phyloP scores from a whole-genome alignment of 2,888 invertebrate species.

The Gibbula magus region DNA sequence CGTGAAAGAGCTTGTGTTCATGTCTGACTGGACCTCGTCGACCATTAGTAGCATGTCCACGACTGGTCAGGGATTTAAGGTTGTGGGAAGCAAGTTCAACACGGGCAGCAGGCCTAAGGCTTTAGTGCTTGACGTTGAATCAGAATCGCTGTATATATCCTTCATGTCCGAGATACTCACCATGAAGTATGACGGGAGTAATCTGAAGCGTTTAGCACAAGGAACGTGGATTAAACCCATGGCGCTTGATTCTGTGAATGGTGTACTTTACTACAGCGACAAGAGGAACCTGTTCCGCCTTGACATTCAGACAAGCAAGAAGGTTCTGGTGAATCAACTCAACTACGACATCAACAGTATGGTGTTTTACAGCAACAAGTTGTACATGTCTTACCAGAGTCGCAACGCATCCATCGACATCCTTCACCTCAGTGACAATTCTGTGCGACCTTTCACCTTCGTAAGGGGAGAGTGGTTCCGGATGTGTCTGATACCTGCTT shows the following conservation, averaged over 20 bases:
- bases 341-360: background rate
- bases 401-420: background rate
- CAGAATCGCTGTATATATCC: background rate
- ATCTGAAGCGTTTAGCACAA: background rate
- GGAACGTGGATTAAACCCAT: constrained; percentile 3
- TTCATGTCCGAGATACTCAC: background rate
- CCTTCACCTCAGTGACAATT: background rate
- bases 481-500: background rate
- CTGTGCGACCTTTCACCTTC: background rate
- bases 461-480: background rate
- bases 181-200: background rate
- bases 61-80: background rate
- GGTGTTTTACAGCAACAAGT: background rate
- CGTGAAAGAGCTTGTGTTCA: background rate
- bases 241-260: background rate
- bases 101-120: background rate
- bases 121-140: background rate
- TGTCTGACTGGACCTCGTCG: background rate
- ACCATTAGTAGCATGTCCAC: background rate
- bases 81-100: background rate
- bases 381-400: constrained; percentile 4
- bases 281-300: background rate
- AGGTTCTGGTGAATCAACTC: constrained; percentile 7
- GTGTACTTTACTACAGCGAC: background rate
- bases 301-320: background rate